Base-by-base conservation (phyloP, 2,113 vertebrate species). In the Hippocampus comes region DNA sequence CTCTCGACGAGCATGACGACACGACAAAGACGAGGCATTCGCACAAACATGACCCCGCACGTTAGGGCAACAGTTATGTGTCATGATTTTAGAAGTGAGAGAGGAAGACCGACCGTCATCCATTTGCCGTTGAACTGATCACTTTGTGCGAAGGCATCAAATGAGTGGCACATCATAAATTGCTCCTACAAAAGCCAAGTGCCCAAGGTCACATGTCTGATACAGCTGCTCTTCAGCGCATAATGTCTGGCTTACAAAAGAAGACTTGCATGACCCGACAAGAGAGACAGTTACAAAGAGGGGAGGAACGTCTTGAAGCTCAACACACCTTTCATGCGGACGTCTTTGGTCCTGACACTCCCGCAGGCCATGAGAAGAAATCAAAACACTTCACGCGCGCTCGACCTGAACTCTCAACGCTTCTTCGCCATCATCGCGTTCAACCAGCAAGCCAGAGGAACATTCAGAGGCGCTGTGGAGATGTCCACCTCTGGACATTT, bases 231-330 rank as follows among this genome's bases (percentile, higher is more conserved):
- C 41, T 46, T 46, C 20, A 48, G 20, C 38, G 70, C 8, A 34
- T 74, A 53, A 64, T 46, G n/a, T 56, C n/a, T 30, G 30, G 56
- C 0, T 23, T 0, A 15, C 68, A 23, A 74, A 65, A 51, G 80
- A 78, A 75, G 38, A 74, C 55, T 67, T 75, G 70, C 76, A 67
- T 68, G 76, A 83, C 73, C 67, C 21, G 84, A 88, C 81, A 82
- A 21, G 80, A 83, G 9, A 68, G 60, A 71, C 65, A 42, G 25
- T 57, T 0, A 64, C 57, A 74, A 63, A 55, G 15, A 67, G 25
- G 53, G 53, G 56, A 60, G 66, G 63, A 60, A 76, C 60, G 55
- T 71, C n/a, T 23, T 71, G 48, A 81, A 81, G 53, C 21, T 63
- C 23, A 74, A 77, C 82, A 87, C 49, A 27, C 74, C 81, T 74